A percentile compares a stretch with the other conserved stretches of the same genome.
Conservation (phyloP, 1,140 invertebrate species). For the Calliphora vicina region DNA sequence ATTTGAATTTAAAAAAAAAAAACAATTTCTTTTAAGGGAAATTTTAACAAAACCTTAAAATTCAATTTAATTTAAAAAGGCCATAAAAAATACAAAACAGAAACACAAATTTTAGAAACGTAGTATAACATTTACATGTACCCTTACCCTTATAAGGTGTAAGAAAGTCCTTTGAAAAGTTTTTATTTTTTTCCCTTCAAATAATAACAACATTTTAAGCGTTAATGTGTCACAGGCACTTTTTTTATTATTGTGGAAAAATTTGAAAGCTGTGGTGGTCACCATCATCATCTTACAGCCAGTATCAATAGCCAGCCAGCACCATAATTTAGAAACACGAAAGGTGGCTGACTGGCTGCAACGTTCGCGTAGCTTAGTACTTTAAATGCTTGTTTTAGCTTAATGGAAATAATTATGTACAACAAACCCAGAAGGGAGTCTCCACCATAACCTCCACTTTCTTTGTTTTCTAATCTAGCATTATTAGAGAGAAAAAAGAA, state of each 20-base stretch:
- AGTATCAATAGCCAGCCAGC: constrained; percentile 10
- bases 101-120: not conserved
- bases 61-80: constrained; percentile 34
- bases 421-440: constrained; percentile 26
- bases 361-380: not conserved
- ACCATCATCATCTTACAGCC: not conserved
- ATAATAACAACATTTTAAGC: not conserved
- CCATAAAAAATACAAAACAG: constrained; percentile 4
- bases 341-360: not conserved
- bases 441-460: not conserved
- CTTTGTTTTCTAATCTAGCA: not conserved
- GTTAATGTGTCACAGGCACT: constrained; percentile 40
- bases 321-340: not conserved
- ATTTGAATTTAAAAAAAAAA: not conserved
- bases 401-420: constrained; percentile 29
- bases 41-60: not conserved
- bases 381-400: not conserved
- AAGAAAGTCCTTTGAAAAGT: not conserved
- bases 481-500: not conserved
- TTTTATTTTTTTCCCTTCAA: not conserved
- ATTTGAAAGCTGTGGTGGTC: not conserved
- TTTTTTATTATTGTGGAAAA: constrained; percentile 1
- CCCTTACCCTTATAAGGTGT: not conserved
- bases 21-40: not conserved
- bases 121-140: too few species aligned